A percentile compares a stretch with the other conserved stretches of the same genome.
Evolutionary conservation across 2,888 invertebrate species (phyloP).

Genomic region (Tetragonula carbonaria): DNA sequence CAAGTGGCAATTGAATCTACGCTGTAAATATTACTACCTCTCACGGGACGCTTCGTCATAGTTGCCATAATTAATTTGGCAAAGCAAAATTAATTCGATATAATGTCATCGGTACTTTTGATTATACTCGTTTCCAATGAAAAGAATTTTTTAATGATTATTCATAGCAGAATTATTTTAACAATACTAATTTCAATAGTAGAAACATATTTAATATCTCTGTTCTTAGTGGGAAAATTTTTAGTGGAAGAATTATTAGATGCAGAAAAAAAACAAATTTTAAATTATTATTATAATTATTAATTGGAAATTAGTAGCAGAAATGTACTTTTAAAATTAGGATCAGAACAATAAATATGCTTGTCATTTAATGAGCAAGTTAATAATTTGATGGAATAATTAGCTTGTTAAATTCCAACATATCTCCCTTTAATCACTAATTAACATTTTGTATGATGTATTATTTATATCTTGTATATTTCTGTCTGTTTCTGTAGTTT

Average conservation of each 20-base stretch:
- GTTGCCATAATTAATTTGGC: background rate
- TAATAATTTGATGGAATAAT: background rate
- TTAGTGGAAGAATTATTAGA: too few relatives aligned
- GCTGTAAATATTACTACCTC: background rate
- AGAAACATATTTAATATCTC: too few relatives aligned
- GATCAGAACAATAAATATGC: background rate
- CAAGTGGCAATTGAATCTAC: conserved; percentile 32
- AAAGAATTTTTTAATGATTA: background rate
- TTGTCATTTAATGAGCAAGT: background rate
- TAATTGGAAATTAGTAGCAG: too few relatives aligned
- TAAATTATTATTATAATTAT: too few relatives aligned
- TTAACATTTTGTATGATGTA: background rate
- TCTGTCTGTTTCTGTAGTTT: background rate
- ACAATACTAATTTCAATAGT: too few relatives aligned
- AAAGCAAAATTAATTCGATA: background rate
- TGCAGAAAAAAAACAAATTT: too few relatives aligned
- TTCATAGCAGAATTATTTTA: background rate
- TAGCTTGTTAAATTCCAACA: background rate
- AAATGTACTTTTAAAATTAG: too few relatives aligned
- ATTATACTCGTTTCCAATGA: too few relatives aligned
- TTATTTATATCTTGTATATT: background rate
- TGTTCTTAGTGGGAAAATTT: too few relatives aligned
- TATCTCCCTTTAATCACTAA: background rate
- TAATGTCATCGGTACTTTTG: background rate
- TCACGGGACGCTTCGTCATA: background rate